Evolutionary conservation across 2,113 vertebrate species (phyloP).

Genomic region (Macrotis lagotis): DNA sequence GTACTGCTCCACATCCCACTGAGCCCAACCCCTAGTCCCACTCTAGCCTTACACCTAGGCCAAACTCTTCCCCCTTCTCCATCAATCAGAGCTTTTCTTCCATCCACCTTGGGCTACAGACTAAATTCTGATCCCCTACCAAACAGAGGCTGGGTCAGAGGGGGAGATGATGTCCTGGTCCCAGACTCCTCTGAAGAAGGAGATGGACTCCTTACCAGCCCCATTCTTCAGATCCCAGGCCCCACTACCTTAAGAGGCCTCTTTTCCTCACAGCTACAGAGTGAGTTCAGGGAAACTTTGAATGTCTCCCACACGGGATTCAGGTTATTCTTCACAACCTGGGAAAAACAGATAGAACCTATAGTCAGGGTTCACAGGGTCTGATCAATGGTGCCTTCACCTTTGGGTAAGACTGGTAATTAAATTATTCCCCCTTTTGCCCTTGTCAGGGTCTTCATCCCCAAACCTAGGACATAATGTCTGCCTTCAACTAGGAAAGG

Average conservation of each 20-base stretch:
- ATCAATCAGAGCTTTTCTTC: not conserved
- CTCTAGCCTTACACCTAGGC: too few species aligned
- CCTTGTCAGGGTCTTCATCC: not conserved
- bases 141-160: not conserved
- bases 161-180: not conserved
- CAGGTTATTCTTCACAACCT: slow-evolving; percentile 98
- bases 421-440: not conserved
- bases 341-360: rapidly evolving
- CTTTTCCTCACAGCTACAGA: slow-evolving; percentile 95
- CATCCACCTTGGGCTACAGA: not conserved
- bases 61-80: not conserved
- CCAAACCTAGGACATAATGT: not conserved
- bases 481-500: not conserved
- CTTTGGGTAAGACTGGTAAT: not conserved
- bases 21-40: not conserved
- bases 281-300: slow-evolving; percentile 93
- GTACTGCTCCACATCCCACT: not conserved
- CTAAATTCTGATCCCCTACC: not conserved
- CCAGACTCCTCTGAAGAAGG: not conserved
- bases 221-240: rapidly evolving
- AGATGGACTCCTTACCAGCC: rapidly evolving
- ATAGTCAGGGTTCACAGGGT: not conserved
- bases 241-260: slow-evolving; percentile 91
- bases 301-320: slow-evolving; percentile 97
- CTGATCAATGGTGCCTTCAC: not conserved